Evolutionary conservation across 35 echinoderm and acorn worm genomes (phyloP), one percentile per base, ranked within the genome.

Genomic region (Diadema setosum): DNA sequence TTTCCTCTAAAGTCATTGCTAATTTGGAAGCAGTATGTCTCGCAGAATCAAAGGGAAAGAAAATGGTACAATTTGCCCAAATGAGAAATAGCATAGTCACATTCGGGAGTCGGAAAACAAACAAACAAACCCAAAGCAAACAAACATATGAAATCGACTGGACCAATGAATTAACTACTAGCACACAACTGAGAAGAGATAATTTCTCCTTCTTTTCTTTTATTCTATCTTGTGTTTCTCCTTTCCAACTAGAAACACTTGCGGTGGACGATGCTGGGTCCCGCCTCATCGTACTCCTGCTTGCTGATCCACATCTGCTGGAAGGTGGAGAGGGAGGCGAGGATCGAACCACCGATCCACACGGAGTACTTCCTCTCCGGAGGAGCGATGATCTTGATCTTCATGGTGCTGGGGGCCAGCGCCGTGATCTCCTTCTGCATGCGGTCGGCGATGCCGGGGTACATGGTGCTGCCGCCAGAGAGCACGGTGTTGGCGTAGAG

Each of bases 291-390:
- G 24, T 96, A 96, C 50, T 96, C 94, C 50, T 91, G 85, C 46
- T 96, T 96, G 76, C 89, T 96, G 59, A 96, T 96, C 94, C 94
- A 96, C 94, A 91, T 96, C 89, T 96, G 94, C 78, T 96, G 94
- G 85, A 96, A 96, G 40, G 94, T 96, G 65, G 94, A 96, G 56
- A 96, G 85, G 25, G 94, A 96, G 52, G 94, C 90, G 63, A 96
- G 81, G 81, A 96, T 96, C 81, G 94, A 96, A n/a, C 94, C 94
- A 42, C 94, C 94, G 50, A 96, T 96, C 94, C 94, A 96, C 39
- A 96, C 94, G 33, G 94, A 96, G 85, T 96, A 96, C 76, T 96
- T 96, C 21, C 94, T 83, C 65, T 96, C 94, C 57, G 94, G 94
- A 56, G 94, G 94, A 59, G 94, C 94, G 43, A 96, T 96, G 80